A percentile compares a stretch with the other conserved stretches of the same genome.
These are phyloP conservation scores for Oryzias sinensis DNA, from an alignment of 2,797 vertebrate genomes.

Conservation along the genomic window DNA sequence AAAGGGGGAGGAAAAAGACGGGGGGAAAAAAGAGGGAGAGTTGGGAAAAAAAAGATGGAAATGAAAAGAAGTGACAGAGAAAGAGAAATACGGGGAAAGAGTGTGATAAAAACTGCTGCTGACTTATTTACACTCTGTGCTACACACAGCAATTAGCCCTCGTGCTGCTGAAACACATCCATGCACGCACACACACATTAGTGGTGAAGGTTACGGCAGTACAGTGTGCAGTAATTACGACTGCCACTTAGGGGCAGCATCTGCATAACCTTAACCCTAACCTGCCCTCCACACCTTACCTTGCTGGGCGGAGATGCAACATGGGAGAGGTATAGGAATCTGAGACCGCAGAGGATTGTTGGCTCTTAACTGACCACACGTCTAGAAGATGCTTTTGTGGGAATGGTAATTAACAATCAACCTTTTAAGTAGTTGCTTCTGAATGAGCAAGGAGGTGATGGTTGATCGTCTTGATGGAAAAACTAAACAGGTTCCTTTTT, in stretches of 20 bases:
- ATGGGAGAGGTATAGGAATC: neutral
- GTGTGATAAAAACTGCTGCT: conserved; percentile 58
- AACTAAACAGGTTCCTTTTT: too few relatives aligned
- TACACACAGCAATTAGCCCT: conserved; percentile 66
- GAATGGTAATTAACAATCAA: neutral
- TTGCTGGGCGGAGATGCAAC: conserved; percentile 13
- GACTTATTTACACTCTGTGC: conserved; percentile 68
- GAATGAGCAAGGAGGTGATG: conserved; percentile 2
- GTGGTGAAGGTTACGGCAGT: conserved; percentile 50
- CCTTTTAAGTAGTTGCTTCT: conserved; percentile 10
- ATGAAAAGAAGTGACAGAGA: conserved; percentile 29
- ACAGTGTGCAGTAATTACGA: conserved; percentile 82
- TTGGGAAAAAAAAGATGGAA: conserved; percentile 36
- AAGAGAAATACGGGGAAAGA: conserved; percentile 42
- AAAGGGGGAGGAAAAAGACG: conserved; percentile 2
- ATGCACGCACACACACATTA: conserved; percentile 20
- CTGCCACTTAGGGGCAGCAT: conserved; percentile 86
- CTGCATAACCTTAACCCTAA: conserved; percentile 75
- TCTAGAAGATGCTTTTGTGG: neutral
- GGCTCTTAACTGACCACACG: conserved; percentile 2
- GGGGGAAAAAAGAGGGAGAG: conserved; percentile 8
- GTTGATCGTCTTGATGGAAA: conserved; percentile 6
- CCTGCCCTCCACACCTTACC: conserved; percentile 42
- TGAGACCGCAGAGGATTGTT: neutral
- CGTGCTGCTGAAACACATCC: conserved; percentile 29